Percentiles rank a stretch among this genome's conserved stretches.
Evolutionary conservation across 2,797 vertebrate genomes (phyloP).

Genomic region (Xiphorhynchus erythropygius): DNA sequence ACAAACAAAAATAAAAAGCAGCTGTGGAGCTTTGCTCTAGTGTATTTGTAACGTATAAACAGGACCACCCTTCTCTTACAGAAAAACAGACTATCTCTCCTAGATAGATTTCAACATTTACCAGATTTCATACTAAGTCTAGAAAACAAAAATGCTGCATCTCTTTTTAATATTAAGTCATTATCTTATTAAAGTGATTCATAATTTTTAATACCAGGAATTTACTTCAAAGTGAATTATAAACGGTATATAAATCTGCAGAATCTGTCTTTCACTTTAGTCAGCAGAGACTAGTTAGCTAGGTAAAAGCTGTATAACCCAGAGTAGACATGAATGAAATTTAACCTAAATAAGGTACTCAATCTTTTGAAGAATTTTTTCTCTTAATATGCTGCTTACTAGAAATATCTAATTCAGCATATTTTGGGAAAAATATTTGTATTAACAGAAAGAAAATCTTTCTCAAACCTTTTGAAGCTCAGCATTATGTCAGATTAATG

Average conservation of each 20-base stretch:
- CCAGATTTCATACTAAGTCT: neutral
- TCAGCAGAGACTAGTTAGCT: neutral
- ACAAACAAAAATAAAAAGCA: neutral
- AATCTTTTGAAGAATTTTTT: neutral
- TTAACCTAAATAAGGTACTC: neutral
- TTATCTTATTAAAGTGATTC: neutral
- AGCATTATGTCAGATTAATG: neutral
- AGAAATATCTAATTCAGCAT: neutral
- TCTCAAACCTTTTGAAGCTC: neutral
- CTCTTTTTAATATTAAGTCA: neutral
- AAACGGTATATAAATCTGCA: neutral
- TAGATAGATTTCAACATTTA: neutral
- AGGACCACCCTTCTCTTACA: neutral
- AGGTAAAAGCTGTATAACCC: neutral
- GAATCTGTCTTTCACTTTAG: neutral
- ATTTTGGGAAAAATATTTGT: neutral
- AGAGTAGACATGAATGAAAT: neutral
- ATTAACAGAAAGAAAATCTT: neutral
- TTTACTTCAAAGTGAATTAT: neutral
- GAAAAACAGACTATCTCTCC: neutral
- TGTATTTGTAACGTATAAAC: neutral
- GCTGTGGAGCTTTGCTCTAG: neutral
- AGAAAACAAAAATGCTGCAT: neutral
- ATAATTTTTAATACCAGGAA: neutral
- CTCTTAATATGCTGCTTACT: neutral